These are phyloP conservation scores for Psettodes erumei DNA, from an alignment of 2,113 vertebrate genomes.

Conservation along the genomic window DNA sequence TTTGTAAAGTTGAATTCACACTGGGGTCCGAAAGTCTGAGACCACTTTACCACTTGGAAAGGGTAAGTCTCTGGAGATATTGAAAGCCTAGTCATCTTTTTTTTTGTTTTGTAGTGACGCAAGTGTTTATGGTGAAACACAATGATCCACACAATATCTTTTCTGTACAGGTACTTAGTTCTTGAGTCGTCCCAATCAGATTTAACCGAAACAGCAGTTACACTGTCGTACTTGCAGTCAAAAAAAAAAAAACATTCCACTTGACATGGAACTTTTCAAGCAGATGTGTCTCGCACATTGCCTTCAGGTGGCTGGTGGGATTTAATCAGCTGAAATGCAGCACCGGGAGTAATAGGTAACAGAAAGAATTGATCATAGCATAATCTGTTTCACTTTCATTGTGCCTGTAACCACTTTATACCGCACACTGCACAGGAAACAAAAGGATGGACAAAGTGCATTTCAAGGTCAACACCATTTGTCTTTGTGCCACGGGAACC, in stretches of 20 bases:
- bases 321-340: background rate
- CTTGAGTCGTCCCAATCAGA: background rate
- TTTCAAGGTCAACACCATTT: background rate
- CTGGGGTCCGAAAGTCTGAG: too few relatives aligned
- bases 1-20: background rate
- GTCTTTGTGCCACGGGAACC: background rate
- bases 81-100: background rate
- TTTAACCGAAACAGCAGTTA: background rate
- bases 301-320: background rate
- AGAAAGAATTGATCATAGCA: background rate
- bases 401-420: background rate
- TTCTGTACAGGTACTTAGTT: background rate
- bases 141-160: background rate
- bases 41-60: too few relatives aligned
- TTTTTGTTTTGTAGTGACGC: background rate
- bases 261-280: too few relatives aligned
- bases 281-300: background rate
- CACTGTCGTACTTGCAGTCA: background rate
- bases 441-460: background rate
- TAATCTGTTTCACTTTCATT: background rate
- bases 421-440: background rate
- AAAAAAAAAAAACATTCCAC: too few relatives aligned
- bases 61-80: slow-evolving; percentile 1
- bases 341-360: background rate
- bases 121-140: background rate